A percentile compares a stretch with the other conserved stretches of the same genome.
Conservation (phyloP, 2,888 invertebrate genomes). For the Brenthis daphne region DNA sequence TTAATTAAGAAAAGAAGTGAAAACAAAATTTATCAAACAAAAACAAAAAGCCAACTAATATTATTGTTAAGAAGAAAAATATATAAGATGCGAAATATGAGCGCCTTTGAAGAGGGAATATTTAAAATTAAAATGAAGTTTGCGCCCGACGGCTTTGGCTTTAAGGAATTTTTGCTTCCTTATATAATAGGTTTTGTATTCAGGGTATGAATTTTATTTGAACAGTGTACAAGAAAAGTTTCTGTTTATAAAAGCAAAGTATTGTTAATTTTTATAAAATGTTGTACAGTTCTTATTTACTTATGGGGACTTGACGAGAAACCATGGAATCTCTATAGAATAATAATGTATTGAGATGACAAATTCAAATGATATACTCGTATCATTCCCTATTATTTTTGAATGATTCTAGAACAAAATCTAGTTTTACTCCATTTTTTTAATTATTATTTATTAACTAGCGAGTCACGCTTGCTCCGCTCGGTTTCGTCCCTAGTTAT, state of each 20-base stretch:
- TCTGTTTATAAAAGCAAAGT: conserved; percentile 3
- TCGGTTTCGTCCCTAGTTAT: too few species aligned
- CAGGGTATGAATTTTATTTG: conserved; percentile 26
- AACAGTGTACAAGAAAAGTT: conserved; percentile 19
- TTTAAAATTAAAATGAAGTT: conserved; percentile 43
- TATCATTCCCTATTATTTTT: too few species aligned
- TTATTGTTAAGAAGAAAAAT: conserved; percentile 34
- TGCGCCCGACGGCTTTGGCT: conserved; percentile 35
- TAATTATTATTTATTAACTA: too few species aligned
- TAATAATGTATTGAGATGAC: too few species aligned
- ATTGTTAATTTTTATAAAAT: not conserved
- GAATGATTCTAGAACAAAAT: too few species aligned
- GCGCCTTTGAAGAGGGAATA: conserved; percentile 35
- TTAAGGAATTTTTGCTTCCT: conserved; percentile 38
- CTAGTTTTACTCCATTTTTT: too few species aligned
- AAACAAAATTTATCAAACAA: not conserved
- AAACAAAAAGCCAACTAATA: conserved; percentile 27
- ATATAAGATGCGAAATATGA: conserved; percentile 38
- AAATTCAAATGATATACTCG: too few species aligned
- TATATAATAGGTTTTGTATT: conserved; percentile 36
- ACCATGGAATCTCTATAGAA: too few species aligned
- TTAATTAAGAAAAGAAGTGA: too few species aligned
- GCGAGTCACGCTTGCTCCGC: too few species aligned
- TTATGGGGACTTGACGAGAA: too few species aligned
- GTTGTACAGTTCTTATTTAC: too few species aligned